Base-by-base conservation (phyloP, 2,888 invertebrate species). In the Caenorhabditis becei region DNA sequence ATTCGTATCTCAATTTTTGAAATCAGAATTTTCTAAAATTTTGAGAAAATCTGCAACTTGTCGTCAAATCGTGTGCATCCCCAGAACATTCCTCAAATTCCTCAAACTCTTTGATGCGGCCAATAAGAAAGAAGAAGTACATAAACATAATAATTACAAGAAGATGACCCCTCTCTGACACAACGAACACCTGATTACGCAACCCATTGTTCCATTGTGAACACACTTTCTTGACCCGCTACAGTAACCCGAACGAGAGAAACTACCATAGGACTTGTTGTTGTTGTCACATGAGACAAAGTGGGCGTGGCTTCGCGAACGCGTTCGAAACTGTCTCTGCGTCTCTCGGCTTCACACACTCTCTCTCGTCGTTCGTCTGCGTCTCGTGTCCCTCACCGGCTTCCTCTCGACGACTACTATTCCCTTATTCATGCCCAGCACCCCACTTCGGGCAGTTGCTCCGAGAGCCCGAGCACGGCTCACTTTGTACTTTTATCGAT, bases 401-500 rank as follows among this genome's bases (percentile, higher is more conserved):
- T 11, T 35, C 35, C 35, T 8, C 35, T 3, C 41, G 41, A 41
- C 41, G 41, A 41, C 41, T 41, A 41, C 41, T 41, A 41, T 41
- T 41, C 41, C 41, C 41, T 41, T 41, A 41, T 41, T 41, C 41
- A 16, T 41, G 41, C 41, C 41, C 41, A 5, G 5, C 14, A 5
- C 41, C 41, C 41, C 3, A 3, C 16, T 14, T 14, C 10, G 8
- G 10, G 8, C 14, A 32, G 32, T 32, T 41, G 41, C 41, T 41
- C 41, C 41, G 14, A 3, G 41, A 16, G 16, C 7, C 16, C 10
- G 14, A 41, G 10, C 41, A 10, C 10, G 16, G 16, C 5, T 2
- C 10, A 41, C 41, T 41, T 41, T 41, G 41, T 41, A 41, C 41
- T 41, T 41, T 41, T 41, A 41, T 41, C 41, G 41, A 41, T 41